Evolutionary conservation across 1,140 invertebrate species (phyloP), one percentile per base, ranked within the genome.

Genomic region (Palaemon carinicauda): DNA sequence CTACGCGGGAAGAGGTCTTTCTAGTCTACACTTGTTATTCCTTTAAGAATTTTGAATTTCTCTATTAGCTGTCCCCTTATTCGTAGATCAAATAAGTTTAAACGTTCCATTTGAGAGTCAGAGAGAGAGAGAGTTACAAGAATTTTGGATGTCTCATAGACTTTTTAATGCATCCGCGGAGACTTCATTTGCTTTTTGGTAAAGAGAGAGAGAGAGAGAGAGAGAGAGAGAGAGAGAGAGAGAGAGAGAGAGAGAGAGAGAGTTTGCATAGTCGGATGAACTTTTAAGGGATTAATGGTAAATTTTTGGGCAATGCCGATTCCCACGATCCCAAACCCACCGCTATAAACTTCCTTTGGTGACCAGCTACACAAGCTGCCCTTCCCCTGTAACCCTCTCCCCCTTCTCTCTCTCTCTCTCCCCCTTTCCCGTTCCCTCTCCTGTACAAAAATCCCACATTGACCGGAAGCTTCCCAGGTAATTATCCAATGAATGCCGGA

Each of bases 131-230:
- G n/a, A n/a, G n/a, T n/a, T n/a, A n/a, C n/a, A n/a, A n/a, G n/a
- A n/a, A n/a, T n/a, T n/a, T n/a, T n/a, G n/a, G n/a, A n/a, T n/a
- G n/a, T n/a, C n/a, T n/a, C n/a, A n/a, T n/a, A n/a, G n/a, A n/a
- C n/a, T n/a, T n/a, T n/a, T n/a, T n/a, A n/a, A n/a, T n/a, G n/a
- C n/a, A n/a, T n/a, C n/a, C n/a, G n/a, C n/a, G n/a, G n/a, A n/a
- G n/a, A n/a, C n/a, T n/a, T n/a, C n/a, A n/a, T n/a, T n/a, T 41
- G 5, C 41, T 12, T 41, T 41, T 12, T 19, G 51, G 53, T 24
- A 54, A 27, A 79, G 77, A 79, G 52, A 79, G 77, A 79, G 77
- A 79, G 77, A 79, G 52, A 79, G 77, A 78, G 51, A 78, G 75
- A 78, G 75, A 53, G 51, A 78, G 51, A 53, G n/a, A 78, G 3